Evolutionary conservation across 2,113 vertebrate genomes (phyloP).

Genomic region (Ursus arctos): DNA sequence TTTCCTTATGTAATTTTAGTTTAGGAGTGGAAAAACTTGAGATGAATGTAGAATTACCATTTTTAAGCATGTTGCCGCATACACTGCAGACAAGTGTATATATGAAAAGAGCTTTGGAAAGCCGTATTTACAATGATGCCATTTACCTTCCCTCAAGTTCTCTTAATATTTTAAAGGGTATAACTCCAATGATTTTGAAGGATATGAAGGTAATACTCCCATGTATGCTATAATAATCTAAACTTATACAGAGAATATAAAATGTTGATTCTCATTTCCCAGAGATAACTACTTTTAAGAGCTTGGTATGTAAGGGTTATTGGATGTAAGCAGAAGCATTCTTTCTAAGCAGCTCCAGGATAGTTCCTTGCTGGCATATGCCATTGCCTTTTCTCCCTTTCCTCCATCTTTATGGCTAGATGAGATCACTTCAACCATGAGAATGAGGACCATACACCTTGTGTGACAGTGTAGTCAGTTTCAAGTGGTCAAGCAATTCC

Average conservation of each 20-base stretch:
- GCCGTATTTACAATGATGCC: background rate
- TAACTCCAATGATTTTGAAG: background rate
- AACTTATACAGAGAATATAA: background rate
- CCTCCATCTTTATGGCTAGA: background rate
- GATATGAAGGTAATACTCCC: background rate
- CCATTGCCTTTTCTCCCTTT: background rate
- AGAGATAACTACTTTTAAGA: background rate
- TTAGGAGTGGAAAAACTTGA: background rate
- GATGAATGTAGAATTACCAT: background rate
- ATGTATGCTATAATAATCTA: background rate
- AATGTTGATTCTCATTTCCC: background rate
- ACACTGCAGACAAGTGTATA: background rate
- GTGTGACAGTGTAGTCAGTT: background rate
- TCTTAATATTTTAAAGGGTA: background rate
- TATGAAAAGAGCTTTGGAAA: background rate
- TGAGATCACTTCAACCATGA: background rate
- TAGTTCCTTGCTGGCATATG: background rate
- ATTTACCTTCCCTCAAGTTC: background rate
- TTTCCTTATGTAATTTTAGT: background rate
- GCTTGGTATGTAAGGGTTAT: background rate
- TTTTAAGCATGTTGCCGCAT: background rate
- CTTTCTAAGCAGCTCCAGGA: background rate
- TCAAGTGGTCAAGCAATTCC: background rate
- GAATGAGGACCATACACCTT: background rate
- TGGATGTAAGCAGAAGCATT: background rate